Percentiles rank a stretch among this genome's conserved stretches.
Evolutionary conservation across 2,888 invertebrate genomes (phyloP).

Genomic region (Cerceris rybyensis): DNA sequence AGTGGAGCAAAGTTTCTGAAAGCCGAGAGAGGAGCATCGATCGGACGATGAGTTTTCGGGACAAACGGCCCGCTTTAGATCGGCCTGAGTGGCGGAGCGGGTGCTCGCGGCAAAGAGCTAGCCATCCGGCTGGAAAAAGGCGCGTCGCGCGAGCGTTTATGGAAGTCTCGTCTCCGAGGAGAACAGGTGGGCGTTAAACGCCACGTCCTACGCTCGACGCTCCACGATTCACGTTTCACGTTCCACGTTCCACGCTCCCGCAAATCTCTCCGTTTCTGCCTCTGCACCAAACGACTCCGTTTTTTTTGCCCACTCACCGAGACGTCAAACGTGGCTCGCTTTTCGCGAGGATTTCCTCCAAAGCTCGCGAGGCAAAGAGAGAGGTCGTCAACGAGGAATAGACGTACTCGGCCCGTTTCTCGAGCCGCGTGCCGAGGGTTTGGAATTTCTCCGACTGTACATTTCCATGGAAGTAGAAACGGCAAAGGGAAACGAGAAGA

Average conservation of each 20-base stretch:
- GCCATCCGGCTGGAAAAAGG: conserved; percentile 1
- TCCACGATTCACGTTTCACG: not conserved
- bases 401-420: too few relatives aligned
- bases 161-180: conserved; percentile 5
- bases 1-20: too few relatives aligned
- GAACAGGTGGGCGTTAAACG: conserved; percentile 31
- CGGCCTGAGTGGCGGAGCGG: not conserved
- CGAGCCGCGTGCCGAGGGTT: too few relatives aligned
- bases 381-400: too few relatives aligned
- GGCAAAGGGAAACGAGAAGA: too few relatives aligned
- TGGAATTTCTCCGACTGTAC: too few relatives aligned
- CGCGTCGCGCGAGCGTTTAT: not conserved
- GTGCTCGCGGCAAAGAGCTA: not conserved
- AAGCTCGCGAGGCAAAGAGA: too few relatives aligned
- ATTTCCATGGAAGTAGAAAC: too few relatives aligned
- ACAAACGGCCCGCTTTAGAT: too few relatives aligned
- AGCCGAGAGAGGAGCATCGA: too few relatives aligned
- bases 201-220: conserved; percentile 8
- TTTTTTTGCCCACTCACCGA: not conserved
- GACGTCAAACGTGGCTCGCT: not conserved
- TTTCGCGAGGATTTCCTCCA: not conserved
- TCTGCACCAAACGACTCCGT: not conserved
- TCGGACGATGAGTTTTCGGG: too few relatives aligned
- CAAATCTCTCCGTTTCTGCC: not conserved
- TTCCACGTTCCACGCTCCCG: not conserved